Evolutionary conservation across 1,140 invertebrate genomes (phyloP).

Genomic region (Eurytemora carolleeae): DNA sequence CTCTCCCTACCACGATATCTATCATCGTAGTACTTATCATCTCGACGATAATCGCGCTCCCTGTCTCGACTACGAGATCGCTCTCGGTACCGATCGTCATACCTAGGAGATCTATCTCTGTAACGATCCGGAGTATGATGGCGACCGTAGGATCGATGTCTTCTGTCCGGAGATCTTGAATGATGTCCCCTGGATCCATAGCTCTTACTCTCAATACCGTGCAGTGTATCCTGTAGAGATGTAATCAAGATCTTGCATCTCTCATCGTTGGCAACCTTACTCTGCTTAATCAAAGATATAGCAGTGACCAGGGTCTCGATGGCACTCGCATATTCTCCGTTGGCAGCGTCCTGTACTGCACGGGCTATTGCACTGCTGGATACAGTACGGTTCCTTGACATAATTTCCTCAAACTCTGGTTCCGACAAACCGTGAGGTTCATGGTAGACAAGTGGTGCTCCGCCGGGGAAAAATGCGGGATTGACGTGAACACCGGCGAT

Average conservation of each 20-base stretch:
- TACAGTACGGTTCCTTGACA: constrained; percentile 87
- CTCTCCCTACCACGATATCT: constrained; percentile 27
- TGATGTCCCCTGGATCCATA: constrained; percentile 45
- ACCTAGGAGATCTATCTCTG: constrained; percentile 18
- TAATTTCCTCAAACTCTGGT: constrained; percentile 94
- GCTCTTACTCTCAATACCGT: constrained; percentile 89
- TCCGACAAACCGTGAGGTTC: constrained; percentile 40
- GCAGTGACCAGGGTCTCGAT: constrained; percentile 96
- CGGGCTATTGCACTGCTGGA: constrained; percentile 88
- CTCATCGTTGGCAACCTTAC: constrained; percentile 90
- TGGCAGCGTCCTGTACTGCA: constrained; percentile 89
- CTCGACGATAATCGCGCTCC: constrained; percentile 17
- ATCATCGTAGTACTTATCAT: constrained; percentile 27
- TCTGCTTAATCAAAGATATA: constrained; percentile 95
- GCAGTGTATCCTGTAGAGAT: constrained; percentile 84
- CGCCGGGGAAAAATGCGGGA: constrained; percentile 72
- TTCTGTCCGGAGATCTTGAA: constrained; percentile 48
- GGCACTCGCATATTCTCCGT: constrained; percentile 82
- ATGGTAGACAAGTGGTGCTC: constrained; percentile 40
- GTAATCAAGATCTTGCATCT: constrained; percentile 94
- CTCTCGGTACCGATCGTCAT: constrained; percentile 24
- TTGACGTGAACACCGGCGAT: constrained; percentile 70
- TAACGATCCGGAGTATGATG: constrained; percentile 27
- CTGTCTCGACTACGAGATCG: constrained; percentile 26
- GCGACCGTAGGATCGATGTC: constrained; percentile 40